Evolutionary conservation across 2,888 invertebrate genomes (phyloP), one percentile per base, ranked within the genome.

Genomic region (Eurytoma californica): DNA sequence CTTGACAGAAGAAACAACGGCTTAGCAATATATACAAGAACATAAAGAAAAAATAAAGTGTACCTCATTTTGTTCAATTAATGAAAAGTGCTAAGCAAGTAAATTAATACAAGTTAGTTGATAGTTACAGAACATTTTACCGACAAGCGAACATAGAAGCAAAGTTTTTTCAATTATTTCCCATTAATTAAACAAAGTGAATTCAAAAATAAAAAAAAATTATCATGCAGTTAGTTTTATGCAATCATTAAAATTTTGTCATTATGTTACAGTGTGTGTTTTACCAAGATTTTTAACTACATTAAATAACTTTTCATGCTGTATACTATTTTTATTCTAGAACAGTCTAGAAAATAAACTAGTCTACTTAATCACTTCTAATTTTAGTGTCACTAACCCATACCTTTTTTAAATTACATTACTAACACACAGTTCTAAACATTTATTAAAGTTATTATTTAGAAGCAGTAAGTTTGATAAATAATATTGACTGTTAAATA

Each of bases 1-100:
- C 49, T 69, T 39, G 39, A 74, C 73, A 77, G 69, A 73, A 18
- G 58, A 77, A 75, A 77, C 58, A 80, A 74, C n/a, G 55, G 51
- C 24, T 69, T 51, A 53, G 39, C 47, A 73, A 57, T 55, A 28
- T n/a, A 53, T 77, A 53, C 47, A 61, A 53, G 28, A 61, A 53
- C 28, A 39, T n/a, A 67, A 18, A 28, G 20, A 12, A 63, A 61
- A 58, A 12, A 55, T 5, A 3, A 47, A 16, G 18, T 30, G 3
- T 24, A 53, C 58, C 7, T 63, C 39, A 51, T 67, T n/a, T 53
- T 28, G 24, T 12, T 18, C 47, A 24, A 58, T 16, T 16, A n/a
- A 47, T 73, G 55, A 65, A 18, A 14, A 66, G 30, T 57, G 30
- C 39, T 47, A 30, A 30, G 39, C 16, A 20, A 70, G 28, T 58